phyloP scores from a whole-genome alignment of 2,888 invertebrate genomes.

The Ornithoptera alexandrae region DNA sequence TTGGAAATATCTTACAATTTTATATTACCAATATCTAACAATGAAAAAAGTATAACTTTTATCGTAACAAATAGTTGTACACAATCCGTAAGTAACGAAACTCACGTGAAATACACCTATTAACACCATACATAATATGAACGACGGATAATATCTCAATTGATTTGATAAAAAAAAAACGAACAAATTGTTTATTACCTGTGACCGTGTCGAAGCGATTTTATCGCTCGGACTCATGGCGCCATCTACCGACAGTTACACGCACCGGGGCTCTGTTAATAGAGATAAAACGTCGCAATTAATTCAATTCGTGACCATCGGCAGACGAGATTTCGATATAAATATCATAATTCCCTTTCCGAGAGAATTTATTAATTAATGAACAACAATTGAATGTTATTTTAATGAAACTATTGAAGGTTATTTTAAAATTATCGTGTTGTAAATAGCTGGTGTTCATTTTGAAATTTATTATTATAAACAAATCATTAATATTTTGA shows the following conservation, averaged over 20 bases:
- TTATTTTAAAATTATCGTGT: not conserved
- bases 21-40: too few relatives aligned
- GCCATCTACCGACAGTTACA: slow-evolving; percentile 55
- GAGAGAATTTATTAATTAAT: slow-evolving; percentile 17
- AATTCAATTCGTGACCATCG: slow-evolving; percentile 22
- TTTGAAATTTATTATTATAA: too few relatives aligned
- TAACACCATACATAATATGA: slow-evolving; percentile 32
- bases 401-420: slow-evolving; percentile 10
- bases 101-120: slow-evolving; percentile 34
- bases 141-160: slow-evolving; percentile 40
- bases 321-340: slow-evolving; percentile 17
- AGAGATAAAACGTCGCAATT: slow-evolving; percentile 25
- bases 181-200: slow-evolving; percentile 53
- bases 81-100: slow-evolving; percentile 38
- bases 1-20: too few relatives aligned
- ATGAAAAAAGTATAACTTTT: too few relatives aligned
- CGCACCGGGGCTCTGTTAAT: slow-evolving; percentile 34
- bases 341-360: slow-evolving; percentile 28
- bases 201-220: slow-evolving; percentile 52
- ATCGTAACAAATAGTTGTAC: slow-evolving; percentile 28
- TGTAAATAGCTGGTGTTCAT: too few relatives aligned
- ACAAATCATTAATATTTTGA: too few relatives aligned
- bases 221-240: slow-evolving; percentile 51
- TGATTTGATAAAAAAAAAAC: slow-evolving; percentile 41
- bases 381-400: slow-evolving; percentile 16